These are phyloP conservation scores for Ennomos fuscantarius DNA, from an alignment of 2,888 invertebrate species.

Conservation along the genomic window DNA sequence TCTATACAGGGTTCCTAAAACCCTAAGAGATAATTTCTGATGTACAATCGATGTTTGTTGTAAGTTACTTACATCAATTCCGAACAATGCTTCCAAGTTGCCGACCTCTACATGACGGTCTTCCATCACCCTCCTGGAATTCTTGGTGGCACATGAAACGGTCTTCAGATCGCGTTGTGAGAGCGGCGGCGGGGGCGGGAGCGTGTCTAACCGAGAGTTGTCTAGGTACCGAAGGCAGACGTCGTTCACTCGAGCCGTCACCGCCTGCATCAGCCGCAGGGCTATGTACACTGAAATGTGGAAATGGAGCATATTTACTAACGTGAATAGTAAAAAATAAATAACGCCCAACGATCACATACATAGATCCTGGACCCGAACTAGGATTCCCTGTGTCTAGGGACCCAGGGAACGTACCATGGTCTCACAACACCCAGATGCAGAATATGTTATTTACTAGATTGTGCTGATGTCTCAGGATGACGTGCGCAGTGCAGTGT, in stretches of 20 bases:
- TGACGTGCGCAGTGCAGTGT: too few species aligned
- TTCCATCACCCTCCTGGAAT: conserved; percentile 95
- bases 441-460: too few species aligned
- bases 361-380: too few species aligned
- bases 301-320: conserved; percentile 2
- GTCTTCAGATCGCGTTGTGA: conserved; percentile 78
- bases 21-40: too few species aligned
- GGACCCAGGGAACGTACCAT: too few species aligned
- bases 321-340: not conserved
- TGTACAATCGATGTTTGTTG: too few species aligned
- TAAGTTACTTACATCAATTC: conserved; percentile 86
- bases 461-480: too few species aligned
- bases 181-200: conserved; percentile 86
- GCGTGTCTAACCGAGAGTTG: conserved; percentile 86
- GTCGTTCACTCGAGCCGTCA: conserved; percentile 89
- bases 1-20: too few species aligned
- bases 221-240: conserved; percentile 89
- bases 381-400: too few species aligned
- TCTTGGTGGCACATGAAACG: conserved; percentile 91
- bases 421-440: too few species aligned
- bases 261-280: conserved; percentile 90
- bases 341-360: too few species aligned
- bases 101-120: conserved; percentile 94
- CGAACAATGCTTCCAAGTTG: conserved; percentile 92
- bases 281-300: conserved; percentile 88